Evolutionary conservation across 1,140 invertebrate species (phyloP).

Genomic region (Dreissena polymorpha): DNA sequence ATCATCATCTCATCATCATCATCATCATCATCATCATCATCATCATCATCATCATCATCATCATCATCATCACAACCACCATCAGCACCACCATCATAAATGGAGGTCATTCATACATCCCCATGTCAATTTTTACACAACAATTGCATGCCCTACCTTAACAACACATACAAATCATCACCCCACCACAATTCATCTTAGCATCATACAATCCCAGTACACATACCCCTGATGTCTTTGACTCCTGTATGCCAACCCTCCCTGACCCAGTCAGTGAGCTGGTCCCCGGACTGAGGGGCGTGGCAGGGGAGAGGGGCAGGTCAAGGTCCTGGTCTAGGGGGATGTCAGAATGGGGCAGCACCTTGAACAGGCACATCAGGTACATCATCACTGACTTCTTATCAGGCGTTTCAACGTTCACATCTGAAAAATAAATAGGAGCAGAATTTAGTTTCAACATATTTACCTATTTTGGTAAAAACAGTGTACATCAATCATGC

Average conservation of each 20-base stretch:
- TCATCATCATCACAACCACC: background rate
- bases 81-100: background rate
- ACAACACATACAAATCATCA: too few species aligned
- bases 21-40: too few species aligned
- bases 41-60: too few species aligned
- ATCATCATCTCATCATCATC: too few species aligned
- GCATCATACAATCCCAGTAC: too few species aligned
- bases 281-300: conserved; percentile 25
- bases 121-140: background rate
- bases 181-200: too few species aligned
- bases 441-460: too few species aligned
- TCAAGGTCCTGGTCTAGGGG: conserved; percentile 50
- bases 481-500: too few species aligned
- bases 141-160: background rate
- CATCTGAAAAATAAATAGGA: conserved; percentile 84
- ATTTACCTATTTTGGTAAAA: too few species aligned
- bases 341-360: conserved; percentile 83
- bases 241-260: conserved; percentile 46
- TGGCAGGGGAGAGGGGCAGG: conserved; percentile 52
- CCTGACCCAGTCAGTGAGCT: conserved; percentile 14
- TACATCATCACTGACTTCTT: conserved; percentile 98
- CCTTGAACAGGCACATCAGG: conserved; percentile 95
- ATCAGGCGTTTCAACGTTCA: conserved; percentile 92
- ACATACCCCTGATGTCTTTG: conserved; percentile 59
- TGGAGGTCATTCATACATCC: background rate